phyloP scores from a whole-genome alignment of 2,888 invertebrate species.

The Campoletis raptor region DNA sequence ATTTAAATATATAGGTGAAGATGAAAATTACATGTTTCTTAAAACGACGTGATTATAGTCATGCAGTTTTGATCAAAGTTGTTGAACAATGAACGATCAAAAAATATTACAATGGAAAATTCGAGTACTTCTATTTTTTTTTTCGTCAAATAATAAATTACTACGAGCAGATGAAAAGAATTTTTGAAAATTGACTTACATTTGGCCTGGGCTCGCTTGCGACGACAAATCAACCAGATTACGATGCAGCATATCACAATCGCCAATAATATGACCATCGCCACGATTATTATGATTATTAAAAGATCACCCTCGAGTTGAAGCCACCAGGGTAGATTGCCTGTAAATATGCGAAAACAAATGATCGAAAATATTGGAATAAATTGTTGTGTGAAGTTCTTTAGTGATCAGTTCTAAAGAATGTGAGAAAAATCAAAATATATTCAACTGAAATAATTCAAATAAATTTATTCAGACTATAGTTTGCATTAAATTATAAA shows the following conservation, averaged over 20 bases:
- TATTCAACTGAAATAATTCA: neutral
- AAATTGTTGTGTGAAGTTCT: neutral
- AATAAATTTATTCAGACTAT: neutral
- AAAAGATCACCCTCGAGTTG: constrained; percentile 91
- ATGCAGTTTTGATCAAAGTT: constrained; percentile 39
- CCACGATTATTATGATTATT: constrained; percentile 90
- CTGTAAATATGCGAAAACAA: constrained; percentile 84
- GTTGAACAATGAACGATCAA: constrained; percentile 16
- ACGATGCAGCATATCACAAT: constrained; percentile 94
- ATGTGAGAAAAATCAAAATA: neutral
- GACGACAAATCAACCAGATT: constrained; percentile 93
- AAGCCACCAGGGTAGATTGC: constrained; percentile 93
- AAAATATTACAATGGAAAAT: constrained; percentile 5
- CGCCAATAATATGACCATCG: constrained; percentile 89
- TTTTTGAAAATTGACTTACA: constrained; percentile 88
- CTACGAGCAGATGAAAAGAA: neutral
- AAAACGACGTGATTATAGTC: constrained; percentile 40
- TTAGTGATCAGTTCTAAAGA: neutral
- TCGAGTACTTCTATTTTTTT: neutral
- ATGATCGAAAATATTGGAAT: neutral
- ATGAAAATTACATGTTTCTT: constrained; percentile 46
- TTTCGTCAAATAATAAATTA: neutral
- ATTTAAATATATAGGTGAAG: neutral
- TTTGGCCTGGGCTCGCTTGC: constrained; percentile 93
- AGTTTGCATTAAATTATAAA: neutral